A percentile compares a stretch with the other conserved stretches of the same genome.
phyloP scores from a whole-genome alignment of 2,797 vertebrate species.

The Silurus lanzhouensis region DNA sequence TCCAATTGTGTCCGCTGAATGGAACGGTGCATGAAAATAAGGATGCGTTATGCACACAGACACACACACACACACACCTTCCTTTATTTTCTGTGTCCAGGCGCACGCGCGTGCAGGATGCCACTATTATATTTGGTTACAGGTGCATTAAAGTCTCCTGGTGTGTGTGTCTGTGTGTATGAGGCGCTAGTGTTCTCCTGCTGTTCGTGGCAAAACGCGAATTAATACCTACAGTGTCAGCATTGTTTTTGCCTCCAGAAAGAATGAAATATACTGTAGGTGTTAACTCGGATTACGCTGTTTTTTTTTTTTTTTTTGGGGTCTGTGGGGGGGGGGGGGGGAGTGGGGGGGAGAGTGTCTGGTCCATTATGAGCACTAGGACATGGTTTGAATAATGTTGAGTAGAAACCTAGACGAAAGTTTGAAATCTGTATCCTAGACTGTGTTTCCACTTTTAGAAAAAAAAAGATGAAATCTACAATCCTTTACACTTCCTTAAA shows the following conservation, averaged over 20 bases:
- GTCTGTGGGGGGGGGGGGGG: too few relatives aligned
- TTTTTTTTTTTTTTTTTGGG: too few relatives aligned
- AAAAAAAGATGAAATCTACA: too few relatives aligned
- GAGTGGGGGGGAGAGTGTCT: background rate
- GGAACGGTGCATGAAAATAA: background rate
- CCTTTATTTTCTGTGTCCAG: background rate
- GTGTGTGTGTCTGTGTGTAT: background rate
- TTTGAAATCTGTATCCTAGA: background rate
- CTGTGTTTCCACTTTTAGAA: background rate
- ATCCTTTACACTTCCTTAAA: background rate
- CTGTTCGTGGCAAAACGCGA: background rate
- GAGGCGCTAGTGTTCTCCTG: background rate
- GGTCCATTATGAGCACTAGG: background rate
- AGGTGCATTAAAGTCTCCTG: constrained; percentile 30
- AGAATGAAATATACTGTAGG: background rate
- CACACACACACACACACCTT: background rate
- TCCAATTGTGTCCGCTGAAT: background rate
- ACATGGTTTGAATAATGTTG: background rate
- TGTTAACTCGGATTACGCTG: too few relatives aligned
- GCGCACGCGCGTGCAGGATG: background rate
- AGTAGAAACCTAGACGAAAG: background rate
- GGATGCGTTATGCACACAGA: background rate
- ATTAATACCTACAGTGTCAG: background rate
- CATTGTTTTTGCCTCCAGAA: constrained; percentile 4
- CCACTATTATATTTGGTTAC: constrained; percentile 24